Evolutionary conservation across 2,113 vertebrate genomes (phyloP).

Genomic region (Shinisaurus crocodilurus): DNA sequence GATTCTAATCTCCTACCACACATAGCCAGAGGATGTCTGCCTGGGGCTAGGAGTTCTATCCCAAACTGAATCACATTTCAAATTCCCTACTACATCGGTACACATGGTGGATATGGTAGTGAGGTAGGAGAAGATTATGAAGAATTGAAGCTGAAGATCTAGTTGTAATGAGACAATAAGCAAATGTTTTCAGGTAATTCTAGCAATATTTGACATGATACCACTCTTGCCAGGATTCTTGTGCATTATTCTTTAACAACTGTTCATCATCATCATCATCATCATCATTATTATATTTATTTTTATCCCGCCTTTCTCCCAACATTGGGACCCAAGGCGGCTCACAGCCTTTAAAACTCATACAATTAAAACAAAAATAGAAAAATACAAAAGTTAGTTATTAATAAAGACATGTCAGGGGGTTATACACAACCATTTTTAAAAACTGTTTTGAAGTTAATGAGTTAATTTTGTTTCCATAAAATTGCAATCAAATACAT

Average conservation of each 20-base stretch:
- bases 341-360: too few species aligned
- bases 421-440: not conserved
- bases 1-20: not conserved
- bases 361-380: too few species aligned
- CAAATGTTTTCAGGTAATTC: not conserved
- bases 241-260: not conserved
- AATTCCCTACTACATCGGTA: not conserved
- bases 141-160: not conserved
- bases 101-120: not conserved
- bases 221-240: accelerated
- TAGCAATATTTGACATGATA: not conserved
- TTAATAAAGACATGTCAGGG: not conserved
- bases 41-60: not conserved
- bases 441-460: not conserved
- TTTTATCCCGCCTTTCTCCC: too few species aligned
- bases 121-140: not conserved
- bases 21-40: not conserved
- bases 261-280: not conserved
- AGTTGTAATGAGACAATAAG: not conserved
- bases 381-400: too few species aligned
- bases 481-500: not conserved
- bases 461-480: not conserved
- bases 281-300: too few species aligned
- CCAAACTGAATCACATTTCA: not conserved
- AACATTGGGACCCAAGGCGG: too few species aligned